Evolutionary conservation across 2,888 invertebrate species (phyloP).

Genomic region (Athalia cordata): DNA sequence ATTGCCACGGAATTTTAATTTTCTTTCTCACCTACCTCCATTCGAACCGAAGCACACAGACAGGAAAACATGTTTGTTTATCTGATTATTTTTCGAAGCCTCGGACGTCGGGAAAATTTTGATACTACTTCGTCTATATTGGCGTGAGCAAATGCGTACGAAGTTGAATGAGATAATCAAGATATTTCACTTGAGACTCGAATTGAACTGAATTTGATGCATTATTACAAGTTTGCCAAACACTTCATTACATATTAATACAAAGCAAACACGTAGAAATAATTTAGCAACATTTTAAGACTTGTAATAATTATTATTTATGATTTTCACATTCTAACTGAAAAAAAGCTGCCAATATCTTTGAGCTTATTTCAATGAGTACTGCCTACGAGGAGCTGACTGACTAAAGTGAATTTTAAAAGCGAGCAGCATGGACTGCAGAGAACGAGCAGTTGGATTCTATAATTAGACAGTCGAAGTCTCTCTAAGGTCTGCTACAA

Average conservation of each 20-base stretch:
- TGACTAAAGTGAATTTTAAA: slow-evolving; percentile 65
- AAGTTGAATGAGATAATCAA: background rate
- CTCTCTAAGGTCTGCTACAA: slow-evolving; percentile 55
- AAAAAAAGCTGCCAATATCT: background rate
- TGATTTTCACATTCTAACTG: slow-evolving; percentile 19
- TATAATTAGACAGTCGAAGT: slow-evolving; percentile 67
- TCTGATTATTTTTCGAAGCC: background rate
- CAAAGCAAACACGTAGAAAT: slow-evolving; percentile 20
- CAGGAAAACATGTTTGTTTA: slow-evolving; percentile 67
- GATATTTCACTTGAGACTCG: background rate
- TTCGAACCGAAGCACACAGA: slow-evolving; percentile 67
- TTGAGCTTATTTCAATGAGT: background rate
- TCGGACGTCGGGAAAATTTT: background rate
- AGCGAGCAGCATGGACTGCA: slow-evolving; percentile 57
- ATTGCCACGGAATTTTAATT: background rate
- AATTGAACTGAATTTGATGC: background rate
- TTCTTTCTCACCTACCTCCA: slow-evolving; percentile 67
- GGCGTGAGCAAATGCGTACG: background rate
- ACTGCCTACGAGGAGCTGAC: slow-evolving; percentile 51
- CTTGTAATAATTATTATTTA: background rate
- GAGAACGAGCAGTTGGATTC: slow-evolving; percentile 55
- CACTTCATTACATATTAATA: slow-evolving; percentile 12
- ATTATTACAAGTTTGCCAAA: background rate
- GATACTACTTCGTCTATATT: background rate
- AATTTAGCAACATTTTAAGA: background rate